Percentiles rank a stretch among this genome's conserved stretches.
These are phyloP conservation scores for Seriola quinqueradiata DNA, from an alignment of 2,113 vertebrate species.

Conservation along the genomic window DNA sequence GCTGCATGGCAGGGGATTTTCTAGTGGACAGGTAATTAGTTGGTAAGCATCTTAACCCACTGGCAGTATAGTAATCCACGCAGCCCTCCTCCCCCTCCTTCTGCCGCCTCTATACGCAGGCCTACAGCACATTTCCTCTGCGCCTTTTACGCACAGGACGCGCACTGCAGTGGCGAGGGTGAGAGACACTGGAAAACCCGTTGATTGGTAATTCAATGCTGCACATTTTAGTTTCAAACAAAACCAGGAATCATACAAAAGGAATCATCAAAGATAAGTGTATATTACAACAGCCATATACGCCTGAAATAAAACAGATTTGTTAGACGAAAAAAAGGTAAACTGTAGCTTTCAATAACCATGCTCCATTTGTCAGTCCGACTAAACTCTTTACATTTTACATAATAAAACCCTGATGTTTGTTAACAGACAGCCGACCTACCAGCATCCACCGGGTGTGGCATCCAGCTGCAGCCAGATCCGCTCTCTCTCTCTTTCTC, in stretches of 20 bases:
- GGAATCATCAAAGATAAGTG: not conserved
- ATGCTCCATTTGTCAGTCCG: not conserved
- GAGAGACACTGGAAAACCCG: not conserved
- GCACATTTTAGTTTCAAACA: not conserved
- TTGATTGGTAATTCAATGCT: not conserved
- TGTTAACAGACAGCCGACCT: conserved; percentile 20
- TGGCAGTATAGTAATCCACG: conserved; percentile 81
- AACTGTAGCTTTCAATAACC: not conserved
- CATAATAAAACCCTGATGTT: not conserved
- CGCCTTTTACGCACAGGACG: conserved; percentile 66
- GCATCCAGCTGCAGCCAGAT: conserved; percentile 44
- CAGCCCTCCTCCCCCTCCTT: conserved; percentile 66
- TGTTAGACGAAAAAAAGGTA: not conserved
- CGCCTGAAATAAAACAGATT: not conserved
- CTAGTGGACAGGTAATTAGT: conserved; percentile 82
- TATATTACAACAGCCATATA: not conserved
- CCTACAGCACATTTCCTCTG: conserved; percentile 28
- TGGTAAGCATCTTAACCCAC: conserved; percentile 85
- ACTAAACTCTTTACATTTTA: not conserved
- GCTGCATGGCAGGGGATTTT: conserved; percentile 71
- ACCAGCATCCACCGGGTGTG: conserved; percentile 64
- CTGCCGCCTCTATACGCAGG: conserved; percentile 41
- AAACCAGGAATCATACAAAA: not conserved
- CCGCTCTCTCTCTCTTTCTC: not conserved
- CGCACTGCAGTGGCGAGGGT: conserved; percentile 25